phyloP scores from a whole-genome alignment of 64 coral and sea anemone genomes.

The Actinia tenebrosa region DNA sequence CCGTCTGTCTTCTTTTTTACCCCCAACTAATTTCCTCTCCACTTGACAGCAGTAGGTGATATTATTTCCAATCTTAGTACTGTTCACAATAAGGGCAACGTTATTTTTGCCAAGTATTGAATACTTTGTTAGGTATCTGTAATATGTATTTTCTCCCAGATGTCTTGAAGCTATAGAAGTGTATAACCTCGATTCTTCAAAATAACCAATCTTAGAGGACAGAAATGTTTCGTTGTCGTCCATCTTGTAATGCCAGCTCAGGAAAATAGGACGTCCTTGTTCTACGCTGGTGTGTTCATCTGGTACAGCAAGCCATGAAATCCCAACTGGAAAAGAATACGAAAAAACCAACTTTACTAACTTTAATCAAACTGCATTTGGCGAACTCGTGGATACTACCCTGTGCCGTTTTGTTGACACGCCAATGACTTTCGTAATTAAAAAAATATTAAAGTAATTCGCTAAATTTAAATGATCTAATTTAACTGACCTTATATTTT shows the following conservation, averaged over 20 bases:
- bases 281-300: background rate
- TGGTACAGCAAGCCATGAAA: background rate
- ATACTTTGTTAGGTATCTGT: background rate
- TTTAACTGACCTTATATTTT: too few relatives aligned
- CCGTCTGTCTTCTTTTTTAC: background rate
- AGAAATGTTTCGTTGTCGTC: background rate
- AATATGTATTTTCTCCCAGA: background rate
- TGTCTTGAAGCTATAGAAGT: background rate
- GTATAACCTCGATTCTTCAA: too few relatives aligned
- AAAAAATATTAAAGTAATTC: too few relatives aligned
- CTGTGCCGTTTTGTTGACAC: too few relatives aligned
- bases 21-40: too few relatives aligned
- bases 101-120: background rate
- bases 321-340: background rate
- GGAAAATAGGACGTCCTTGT: background rate
- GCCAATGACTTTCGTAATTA: too few relatives aligned
- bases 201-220: background rate
- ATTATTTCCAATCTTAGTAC: background rate
- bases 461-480: too few relatives aligned
- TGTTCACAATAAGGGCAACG: background rate
- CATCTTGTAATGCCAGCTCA: background rate
- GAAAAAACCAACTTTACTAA: too few relatives aligned
- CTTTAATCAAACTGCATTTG: too few relatives aligned
- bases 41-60: background rate
- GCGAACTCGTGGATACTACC: too few relatives aligned